Conservation (phyloP, 2,113 vertebrate species). For the rat (Rattus norvegicus) region DNA sequence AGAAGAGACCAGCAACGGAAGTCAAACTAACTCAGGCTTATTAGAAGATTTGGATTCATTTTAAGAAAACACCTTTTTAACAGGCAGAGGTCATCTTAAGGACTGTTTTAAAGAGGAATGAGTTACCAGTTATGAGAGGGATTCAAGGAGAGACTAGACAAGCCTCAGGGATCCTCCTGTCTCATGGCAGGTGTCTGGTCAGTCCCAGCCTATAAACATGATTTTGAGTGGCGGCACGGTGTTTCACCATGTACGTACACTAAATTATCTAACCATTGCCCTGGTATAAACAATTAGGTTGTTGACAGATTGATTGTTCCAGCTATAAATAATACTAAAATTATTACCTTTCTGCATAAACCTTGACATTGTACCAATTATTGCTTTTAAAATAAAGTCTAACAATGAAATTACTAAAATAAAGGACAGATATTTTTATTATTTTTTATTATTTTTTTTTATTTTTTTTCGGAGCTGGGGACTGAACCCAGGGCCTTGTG, state of each 20-base stretch:
- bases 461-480: too few relatives aligned
- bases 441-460: too few relatives aligned
- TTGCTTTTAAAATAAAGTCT: slow-evolving; percentile 65
- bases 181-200: not conserved
- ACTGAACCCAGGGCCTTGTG: too few relatives aligned
- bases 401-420: slow-evolving; percentile 62
- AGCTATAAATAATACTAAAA: slow-evolving; percentile 60
- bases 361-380: slow-evolving; percentile 53
- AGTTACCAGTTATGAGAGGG: not conserved
- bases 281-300: slow-evolving; percentile 56
- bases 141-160: slow-evolving; percentile 18
- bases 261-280: slow-evolving; percentile 55
- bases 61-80: slow-evolving; percentile 53
- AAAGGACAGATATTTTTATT: slow-evolving; percentile 65
- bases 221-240: not conserved
- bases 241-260: not conserved
- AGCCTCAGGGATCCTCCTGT: not conserved
- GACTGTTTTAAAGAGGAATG: slow-evolving; percentile 13
- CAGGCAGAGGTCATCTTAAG: slow-evolving; percentile 14
- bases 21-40: slow-evolving; percentile 38
- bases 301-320: slow-evolving; percentile 59
- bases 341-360: slow-evolving; percentile 58
- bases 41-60: slow-evolving; percentile 34
- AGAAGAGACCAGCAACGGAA: slow-evolving; percentile 35
- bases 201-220: not conserved